Conservation (phyloP, 2,888 invertebrate species). For the Asteroscopus sphinx region DNA sequence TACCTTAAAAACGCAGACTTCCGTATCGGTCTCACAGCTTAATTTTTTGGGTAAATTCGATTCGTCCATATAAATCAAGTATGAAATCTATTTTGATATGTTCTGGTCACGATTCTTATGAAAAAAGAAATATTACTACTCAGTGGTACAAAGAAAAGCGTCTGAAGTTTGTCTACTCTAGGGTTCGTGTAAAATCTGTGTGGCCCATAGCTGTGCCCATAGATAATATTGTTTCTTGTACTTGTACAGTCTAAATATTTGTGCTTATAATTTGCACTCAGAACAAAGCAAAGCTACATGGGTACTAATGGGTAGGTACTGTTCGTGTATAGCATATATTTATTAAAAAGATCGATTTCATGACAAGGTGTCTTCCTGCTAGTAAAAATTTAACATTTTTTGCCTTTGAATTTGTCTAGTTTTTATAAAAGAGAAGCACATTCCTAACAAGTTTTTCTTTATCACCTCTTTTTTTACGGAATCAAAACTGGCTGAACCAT, state of each 20-base stretch:
- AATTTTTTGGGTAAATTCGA: slow-evolving; percentile 32
- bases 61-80: slow-evolving; percentile 30
- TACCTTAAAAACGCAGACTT: slow-evolving; percentile 17
- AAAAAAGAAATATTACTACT: slow-evolving; percentile 15
- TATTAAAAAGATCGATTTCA: too few relatives aligned
- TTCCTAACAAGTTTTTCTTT: neutral
- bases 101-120: slow-evolving; percentile 43
- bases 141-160: neutral
- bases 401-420: too few relatives aligned
- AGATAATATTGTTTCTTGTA: too few relatives aligned
- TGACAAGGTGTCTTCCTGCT: too few relatives aligned
- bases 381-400: too few relatives aligned
- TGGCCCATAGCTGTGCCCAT: too few relatives aligned
- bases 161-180: neutral
- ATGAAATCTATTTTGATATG: slow-evolving; percentile 38
- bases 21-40: slow-evolving; percentile 16
- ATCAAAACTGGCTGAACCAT: neutral
- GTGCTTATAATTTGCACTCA: too few relatives aligned
- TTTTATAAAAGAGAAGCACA: neutral
- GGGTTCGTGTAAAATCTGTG: neutral
- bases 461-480: neutral
- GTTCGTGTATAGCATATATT: too few relatives aligned
- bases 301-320: too few relatives aligned
- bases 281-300: too few relatives aligned
- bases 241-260: too few relatives aligned